Base-by-base conservation (phyloP, 2,113 vertebrate species). In the Chiloscyllium plagiosum region DNA sequence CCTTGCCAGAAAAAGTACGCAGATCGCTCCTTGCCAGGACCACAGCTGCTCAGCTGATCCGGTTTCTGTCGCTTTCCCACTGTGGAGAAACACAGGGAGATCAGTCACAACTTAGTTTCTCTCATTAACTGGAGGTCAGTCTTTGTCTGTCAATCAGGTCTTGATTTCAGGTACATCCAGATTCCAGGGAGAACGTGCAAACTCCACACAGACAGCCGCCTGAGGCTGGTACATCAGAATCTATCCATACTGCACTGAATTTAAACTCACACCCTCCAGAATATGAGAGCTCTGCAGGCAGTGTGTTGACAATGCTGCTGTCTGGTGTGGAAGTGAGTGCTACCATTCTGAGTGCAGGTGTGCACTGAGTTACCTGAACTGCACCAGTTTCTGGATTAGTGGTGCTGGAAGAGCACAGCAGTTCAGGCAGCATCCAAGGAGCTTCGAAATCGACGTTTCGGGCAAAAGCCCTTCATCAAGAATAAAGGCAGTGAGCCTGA, bases 1-100 rank as follows among this genome's bases (percentile, higher is more conserved):
- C 98, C 98, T 56, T 97, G 97, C 98, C 98, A 98, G 96, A 98
- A 96, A 96, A 98, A 98, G 96, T 97, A 96, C 29, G 97, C 97
- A 0, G 96, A 96, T 96, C 95, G 96, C 86, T 97, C 97, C 20
- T 95, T 96, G 50, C 52, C 95, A 0, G 96, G 96, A 37, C 96
- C 97, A 0, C 97, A 96, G 2, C 96, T 96, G n/a, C 97, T 97
- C 96, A 97, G 95, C 96, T 98, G 96, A 4, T 96, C 96, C 0
- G 97, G 98, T 96, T 97, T 98, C 96, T 98, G 97, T 0, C 12
- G 86, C 37, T 96, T 72, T 29, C 96, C 97, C 96, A 98, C 98
- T 98, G 96, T 52, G 29, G 13, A 78, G 47, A 70, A 47, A 95
- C 22, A 66, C 47, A 68, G 93, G 3, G 10, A 96, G 15, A 78